phyloP scores from a whole-genome alignment of 2,888 invertebrate genomes.

The Schrankia costaestrigalis region DNA sequence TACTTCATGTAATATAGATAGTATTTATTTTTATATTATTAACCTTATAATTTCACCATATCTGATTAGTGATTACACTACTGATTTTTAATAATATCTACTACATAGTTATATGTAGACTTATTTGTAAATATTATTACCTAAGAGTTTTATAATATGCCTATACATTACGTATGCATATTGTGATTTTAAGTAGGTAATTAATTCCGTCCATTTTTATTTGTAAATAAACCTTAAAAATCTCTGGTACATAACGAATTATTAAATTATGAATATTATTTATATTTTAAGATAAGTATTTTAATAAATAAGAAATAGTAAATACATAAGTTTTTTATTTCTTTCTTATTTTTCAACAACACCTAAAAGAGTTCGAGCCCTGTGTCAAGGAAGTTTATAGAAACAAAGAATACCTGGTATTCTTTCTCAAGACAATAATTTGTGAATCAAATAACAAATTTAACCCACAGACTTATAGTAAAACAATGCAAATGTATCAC shows the following conservation, averaged over 20 bases:
- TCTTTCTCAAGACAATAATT: too few species aligned
- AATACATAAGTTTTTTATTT: constrained; percentile 19
- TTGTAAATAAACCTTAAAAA: constrained; percentile 33
- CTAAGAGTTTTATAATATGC: constrained; percentile 45
- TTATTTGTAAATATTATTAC: constrained; percentile 24
- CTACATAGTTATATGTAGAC: constrained; percentile 65
- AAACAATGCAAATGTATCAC: too few species aligned
- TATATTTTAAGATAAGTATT: constrained; percentile 50
- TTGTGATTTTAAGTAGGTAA: constrained; percentile 62
- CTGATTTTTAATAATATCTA: too few species aligned
- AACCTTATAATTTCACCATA: too few species aligned
- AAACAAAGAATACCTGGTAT: too few species aligned
- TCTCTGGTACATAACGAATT: constrained; percentile 48
- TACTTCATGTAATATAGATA: too few species aligned
- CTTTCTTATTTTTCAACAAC: background rate
- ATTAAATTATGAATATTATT: constrained; percentile 60
- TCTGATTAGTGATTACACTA: too few species aligned
- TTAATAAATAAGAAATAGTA: constrained; percentile 42
- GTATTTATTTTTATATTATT: too few species aligned
- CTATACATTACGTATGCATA: constrained; percentile 70
- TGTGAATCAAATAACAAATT: too few species aligned
- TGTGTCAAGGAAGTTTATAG: too few species aligned
- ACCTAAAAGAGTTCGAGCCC: too few species aligned
- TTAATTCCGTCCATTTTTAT: constrained; percentile 61
- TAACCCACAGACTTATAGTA: too few species aligned